Evolutionary conservation across 2,797 vertebrate genomes (phyloP).

Genomic region (Lagocephalus sceleratus): DNA sequence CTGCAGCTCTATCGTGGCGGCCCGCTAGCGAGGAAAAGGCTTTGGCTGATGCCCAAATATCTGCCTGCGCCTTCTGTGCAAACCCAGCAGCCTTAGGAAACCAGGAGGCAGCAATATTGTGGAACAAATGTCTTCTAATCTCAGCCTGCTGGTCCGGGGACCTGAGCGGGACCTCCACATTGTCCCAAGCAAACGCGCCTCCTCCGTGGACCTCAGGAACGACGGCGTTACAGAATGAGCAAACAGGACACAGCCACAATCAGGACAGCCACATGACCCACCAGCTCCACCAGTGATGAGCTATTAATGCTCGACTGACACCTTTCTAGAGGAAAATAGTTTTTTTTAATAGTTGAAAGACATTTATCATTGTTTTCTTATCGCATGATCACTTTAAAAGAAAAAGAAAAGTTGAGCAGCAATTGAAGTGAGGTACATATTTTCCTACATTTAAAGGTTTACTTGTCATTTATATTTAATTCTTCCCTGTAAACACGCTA

Average conservation of each 20-base stretch:
- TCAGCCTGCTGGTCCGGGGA: constrained; percentile 80
- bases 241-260: constrained; percentile 23
- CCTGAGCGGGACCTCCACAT: constrained; percentile 61
- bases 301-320: background rate
- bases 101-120: constrained; percentile 85
- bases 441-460: no score
- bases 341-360: background rate
- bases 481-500: no score
- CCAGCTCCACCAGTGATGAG: constrained; percentile 1
- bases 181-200: constrained; percentile 27
- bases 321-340: background rate
- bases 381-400: no score
- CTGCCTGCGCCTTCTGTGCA: constrained; percentile 91
- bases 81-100: constrained; percentile 81
- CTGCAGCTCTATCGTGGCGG: constrained; percentile 83
- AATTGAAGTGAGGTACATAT: no score
- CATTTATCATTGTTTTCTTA: no score
- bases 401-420: no score
- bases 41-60: constrained; percentile 90
- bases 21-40: constrained; percentile 74
- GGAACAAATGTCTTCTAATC: constrained; percentile 88
- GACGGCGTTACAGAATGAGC: constrained; percentile 8
- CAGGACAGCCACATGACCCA: constrained; percentile 11
- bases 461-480: no score
- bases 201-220: constrained; percentile 16